These are phyloP conservation scores for Hydriomena furcata DNA, from an alignment of 2,888 invertebrate genomes.

Conservation along the genomic window DNA sequence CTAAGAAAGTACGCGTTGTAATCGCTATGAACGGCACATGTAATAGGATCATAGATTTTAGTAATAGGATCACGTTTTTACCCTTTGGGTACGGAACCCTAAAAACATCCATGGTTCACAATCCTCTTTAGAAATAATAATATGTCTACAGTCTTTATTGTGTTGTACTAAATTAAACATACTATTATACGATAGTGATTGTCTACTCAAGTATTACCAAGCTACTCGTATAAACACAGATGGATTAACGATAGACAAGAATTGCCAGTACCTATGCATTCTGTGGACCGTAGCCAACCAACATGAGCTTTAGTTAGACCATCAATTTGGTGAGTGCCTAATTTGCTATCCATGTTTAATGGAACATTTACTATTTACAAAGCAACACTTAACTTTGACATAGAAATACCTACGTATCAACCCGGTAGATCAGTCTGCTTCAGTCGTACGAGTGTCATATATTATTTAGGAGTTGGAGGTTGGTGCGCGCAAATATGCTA, in stretches of 20 bases:
- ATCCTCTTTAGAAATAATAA: too few species aligned
- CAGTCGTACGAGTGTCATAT: slow-evolving; percentile 1
- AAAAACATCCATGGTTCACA: too few species aligned
- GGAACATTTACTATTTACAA: slow-evolving; percentile 22
- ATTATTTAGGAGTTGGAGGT: background rate
- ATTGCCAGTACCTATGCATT: slow-evolving; percentile 57
- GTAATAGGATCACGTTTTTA: too few species aligned
- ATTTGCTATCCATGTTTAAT: slow-evolving; percentile 51
- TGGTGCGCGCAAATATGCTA: background rate
- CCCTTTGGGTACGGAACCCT: too few species aligned
- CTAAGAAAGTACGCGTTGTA: background rate
- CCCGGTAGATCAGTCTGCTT: background rate
- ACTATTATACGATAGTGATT: slow-evolving; percentile 1
- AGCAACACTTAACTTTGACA: slow-evolving; percentile 8
- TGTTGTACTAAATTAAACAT: background rate
- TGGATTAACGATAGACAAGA: slow-evolving; percentile 65
- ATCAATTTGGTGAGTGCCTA: slow-evolving; percentile 61
- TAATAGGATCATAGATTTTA: too few species aligned
- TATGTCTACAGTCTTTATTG: too few species aligned
- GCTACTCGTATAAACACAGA: slow-evolving; percentile 68
- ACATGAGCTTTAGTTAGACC: slow-evolving; percentile 26
- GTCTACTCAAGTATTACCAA: slow-evolving; percentile 13
- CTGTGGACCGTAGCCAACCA: slow-evolving; percentile 67
- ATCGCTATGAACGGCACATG: slow-evolving; percentile 1
- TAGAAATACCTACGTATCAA: background rate